Evolutionary conservation across 92 coral and sea anemone genomes (phyloP), one percentile per base, ranked within the genome.

Genomic region (Porites lobata): DNA sequence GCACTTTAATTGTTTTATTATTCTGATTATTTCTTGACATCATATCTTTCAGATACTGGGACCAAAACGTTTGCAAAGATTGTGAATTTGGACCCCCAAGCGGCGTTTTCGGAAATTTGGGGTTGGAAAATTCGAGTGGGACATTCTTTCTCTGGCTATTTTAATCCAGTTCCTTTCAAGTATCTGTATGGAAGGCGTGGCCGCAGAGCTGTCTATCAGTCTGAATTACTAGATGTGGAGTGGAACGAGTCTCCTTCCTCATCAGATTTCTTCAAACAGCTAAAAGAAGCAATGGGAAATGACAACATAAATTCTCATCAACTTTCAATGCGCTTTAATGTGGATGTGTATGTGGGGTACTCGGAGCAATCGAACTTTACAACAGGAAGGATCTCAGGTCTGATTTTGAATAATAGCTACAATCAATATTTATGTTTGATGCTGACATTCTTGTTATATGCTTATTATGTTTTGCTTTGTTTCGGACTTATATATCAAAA

Each of bases 91-190:
- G 98, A 94, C 54, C 75, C 93, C 1, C 80, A 94, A n/a, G 93
- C 88, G 1, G 93, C 87, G 77, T 0, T 84, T n/a, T 87, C 95
- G 6, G 85, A 89, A 19, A 72, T 94, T 51, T 94, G 91, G 85
- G 98, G 98, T 3, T 94, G 98, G 98, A 87, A 91, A 72, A 81
- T 94, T 24, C 76, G 86, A 13, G 54, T 94, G 14, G 94, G 90
- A 1, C 75, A 92, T 2, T 80, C 73, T 26, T 94, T 94, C 72
- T 83, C 93, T 2, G 98, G 90, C 2, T 94, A 92, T 85, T 94
- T 79, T 47, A 79, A 63, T 12, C 92, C 95, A 3, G 91, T 86
- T 0, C 94, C 95, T 4, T 86, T 94, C 32, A 90, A 78, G 56
- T 89, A 88, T 79, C 50, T 84, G 8, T 92, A 29, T 1, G 74